phyloP scores from a whole-genome alignment of 2,888 invertebrate genomes.

The Portevinia maculata region DNA sequence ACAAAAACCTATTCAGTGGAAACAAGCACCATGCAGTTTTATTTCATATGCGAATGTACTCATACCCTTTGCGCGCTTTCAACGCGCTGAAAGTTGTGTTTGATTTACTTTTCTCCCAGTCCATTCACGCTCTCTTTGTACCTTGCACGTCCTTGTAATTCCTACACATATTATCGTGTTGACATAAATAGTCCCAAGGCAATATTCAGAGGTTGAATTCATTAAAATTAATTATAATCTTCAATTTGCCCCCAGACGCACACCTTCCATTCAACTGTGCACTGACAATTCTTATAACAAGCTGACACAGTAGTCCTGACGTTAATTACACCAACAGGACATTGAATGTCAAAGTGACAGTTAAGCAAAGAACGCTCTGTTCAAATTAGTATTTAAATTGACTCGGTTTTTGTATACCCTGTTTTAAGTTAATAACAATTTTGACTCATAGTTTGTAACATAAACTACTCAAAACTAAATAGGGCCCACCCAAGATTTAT shows the following conservation, averaged over 20 bases:
- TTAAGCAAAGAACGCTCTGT: too few relatives aligned
- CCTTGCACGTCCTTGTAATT: constrained; percentile 23
- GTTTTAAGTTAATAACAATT: too few relatives aligned
- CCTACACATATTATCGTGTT: constrained; percentile 9
- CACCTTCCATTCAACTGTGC: constrained; percentile 1
- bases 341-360: constrained; percentile 35
- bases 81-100: constrained; percentile 7
- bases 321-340: constrained; percentile 8
- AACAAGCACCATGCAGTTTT: constrained; percentile 4
- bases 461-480: too few relatives aligned
- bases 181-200: constrained; percentile 39
- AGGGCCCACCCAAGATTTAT: too few relatives aligned
- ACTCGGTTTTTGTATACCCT: too few relatives aligned
- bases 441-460: too few relatives aligned
- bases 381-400: too few relatives aligned
- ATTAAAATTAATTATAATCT: constrained; percentile 57
- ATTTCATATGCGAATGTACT: constrained; percentile 5
- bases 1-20: neutral
- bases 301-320: neutral
- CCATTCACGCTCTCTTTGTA: constrained; percentile 6
- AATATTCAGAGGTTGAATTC: constrained; percentile 43
- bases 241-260: constrained; percentile 8
- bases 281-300: neutral
- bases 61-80: neutral
- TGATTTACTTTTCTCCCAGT: constrained; percentile 40